These are phyloP conservation scores for Antheraea mylitta DNA, from an alignment of 1,140 invertebrate species.

Conservation along the genomic window DNA sequence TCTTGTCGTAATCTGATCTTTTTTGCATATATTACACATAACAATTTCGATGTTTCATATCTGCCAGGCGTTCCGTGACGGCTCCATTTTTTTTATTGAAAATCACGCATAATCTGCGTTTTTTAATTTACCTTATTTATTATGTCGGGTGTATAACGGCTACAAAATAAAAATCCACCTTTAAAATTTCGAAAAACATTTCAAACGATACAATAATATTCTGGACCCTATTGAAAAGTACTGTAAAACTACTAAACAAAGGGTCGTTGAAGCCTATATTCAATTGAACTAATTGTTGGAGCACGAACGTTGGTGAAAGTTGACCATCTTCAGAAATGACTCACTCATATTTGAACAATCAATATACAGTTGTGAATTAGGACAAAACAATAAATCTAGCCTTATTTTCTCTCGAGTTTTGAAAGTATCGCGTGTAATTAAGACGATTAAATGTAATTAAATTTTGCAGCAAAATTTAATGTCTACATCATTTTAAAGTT, in stretches of 20 bases:
- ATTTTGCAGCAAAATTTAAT: neutral
- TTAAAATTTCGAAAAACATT: neutral
- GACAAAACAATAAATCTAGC: conserved; percentile 34
- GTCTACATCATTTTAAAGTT: too few relatives aligned
- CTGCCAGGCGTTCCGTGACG: too few relatives aligned
- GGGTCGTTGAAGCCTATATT: conserved; percentile 23
- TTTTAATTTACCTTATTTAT: too few relatives aligned
- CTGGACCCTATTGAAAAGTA: neutral
- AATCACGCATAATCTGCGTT: too few relatives aligned
- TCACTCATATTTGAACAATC: conserved; percentile 61
- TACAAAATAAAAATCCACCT: neutral
- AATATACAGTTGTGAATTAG: conserved; percentile 68
- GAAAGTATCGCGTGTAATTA: conserved; percentile 19
- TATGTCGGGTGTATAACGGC: too few relatives aligned
- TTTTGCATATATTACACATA: too few relatives aligned
- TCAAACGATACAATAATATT: neutral
- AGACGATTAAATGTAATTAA: conserved; percentile 17
- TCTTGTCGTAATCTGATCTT: too few relatives aligned
- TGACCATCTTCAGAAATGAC: conserved; percentile 55
- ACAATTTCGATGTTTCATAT: too few relatives aligned
- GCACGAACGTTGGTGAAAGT: conserved; percentile 62
- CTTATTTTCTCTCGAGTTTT: conserved; percentile 41
- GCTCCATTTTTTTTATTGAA: too few relatives aligned
- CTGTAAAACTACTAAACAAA: conserved; percentile 11
- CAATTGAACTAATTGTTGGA: conserved; percentile 49